Percentiles rank a stretch among this genome's conserved stretches.
These are phyloP conservation scores for Auanema sp. DNA, from an alignment of 2,888 invertebrate species.

Conservation along the genomic window DNA sequence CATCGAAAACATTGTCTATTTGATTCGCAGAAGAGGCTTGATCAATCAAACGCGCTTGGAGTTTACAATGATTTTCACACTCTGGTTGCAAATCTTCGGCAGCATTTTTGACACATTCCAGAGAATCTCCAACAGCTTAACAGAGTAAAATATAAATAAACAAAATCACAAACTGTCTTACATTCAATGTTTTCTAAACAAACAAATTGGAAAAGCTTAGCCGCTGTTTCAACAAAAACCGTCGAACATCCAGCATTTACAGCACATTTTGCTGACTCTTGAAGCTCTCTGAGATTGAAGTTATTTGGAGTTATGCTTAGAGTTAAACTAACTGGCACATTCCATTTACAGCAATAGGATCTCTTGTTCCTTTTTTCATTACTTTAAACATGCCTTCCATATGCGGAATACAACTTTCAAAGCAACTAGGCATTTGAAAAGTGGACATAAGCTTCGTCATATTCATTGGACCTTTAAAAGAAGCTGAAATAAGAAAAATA, in stretches of 20 bases:
- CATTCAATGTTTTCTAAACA: slow-evolving; percentile 4
- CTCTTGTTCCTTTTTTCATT: not conserved
- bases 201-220: not conserved
- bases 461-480: not conserved
- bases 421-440: slow-evolving; percentile 4
- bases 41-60: not conserved
- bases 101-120: slow-evolving; percentile 4
- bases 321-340: slow-evolving; percentile 2
- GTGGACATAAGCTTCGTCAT: slow-evolving; percentile 15
- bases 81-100: slow-evolving; percentile 3
- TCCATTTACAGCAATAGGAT: not conserved
- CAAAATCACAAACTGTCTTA: not conserved
- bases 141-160: not conserved
- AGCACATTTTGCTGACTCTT: slow-evolving; percentile 1
- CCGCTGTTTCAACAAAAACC: not conserved
- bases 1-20: not conserved
- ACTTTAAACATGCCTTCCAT: slow-evolving; percentile 4
- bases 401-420: not conserved
- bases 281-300: not conserved
- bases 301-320: not conserved
- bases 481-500: no score
- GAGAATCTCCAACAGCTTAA: slow-evolving; percentile 5
- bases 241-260: slow-evolving; percentile 7
- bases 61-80: slow-evolving; percentile 4
- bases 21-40: slow-evolving; percentile 1